Conservation (phyloP, 2,888 invertebrate genomes). For the Sisyra terminalis region DNA sequence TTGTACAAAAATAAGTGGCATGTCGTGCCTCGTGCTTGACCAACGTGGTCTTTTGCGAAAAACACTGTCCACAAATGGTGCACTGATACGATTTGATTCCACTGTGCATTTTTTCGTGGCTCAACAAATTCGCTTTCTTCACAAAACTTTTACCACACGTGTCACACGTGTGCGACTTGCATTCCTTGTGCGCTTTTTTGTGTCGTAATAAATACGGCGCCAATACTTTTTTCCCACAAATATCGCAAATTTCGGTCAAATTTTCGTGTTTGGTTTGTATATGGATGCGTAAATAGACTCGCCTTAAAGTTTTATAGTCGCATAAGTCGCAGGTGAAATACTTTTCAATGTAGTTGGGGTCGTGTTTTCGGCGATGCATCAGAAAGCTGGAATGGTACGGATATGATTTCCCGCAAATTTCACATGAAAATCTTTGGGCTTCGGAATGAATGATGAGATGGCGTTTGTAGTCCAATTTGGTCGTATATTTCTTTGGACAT, state of each 20-base stretch:
- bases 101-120: conserved; percentile 5
- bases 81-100: conserved; percentile 15
- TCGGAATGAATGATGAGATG: conserved; percentile 2
- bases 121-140: conserved; percentile 5
- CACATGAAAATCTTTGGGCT: conserved; percentile 21
- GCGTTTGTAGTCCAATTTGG: conserved; percentile 5
- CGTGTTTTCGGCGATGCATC: conserved; percentile 6
- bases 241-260: background rate
- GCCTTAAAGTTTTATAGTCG: conserved; percentile 5
- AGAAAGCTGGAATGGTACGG: conserved; percentile 5
- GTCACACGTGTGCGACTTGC: conserved; percentile 4
- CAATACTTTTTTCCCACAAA: conserved; percentile 4
- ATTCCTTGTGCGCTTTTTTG: conserved; percentile 4
- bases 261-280: conserved; percentile 2
- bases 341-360: conserved; percentile 8
- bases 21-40: conserved; percentile 7
- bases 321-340: conserved; percentile 10
- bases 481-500: conserved; percentile 7
- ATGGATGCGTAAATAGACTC: conserved; percentile 8
- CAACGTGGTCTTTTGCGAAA: conserved; percentile 24
- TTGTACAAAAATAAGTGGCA: conserved; percentile 8
- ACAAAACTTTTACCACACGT: conserved; percentile 8
- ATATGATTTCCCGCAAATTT: conserved; percentile 23
- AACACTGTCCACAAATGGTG: conserved; percentile 30
- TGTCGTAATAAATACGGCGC: conserved; percentile 3